Evolutionary conservation across 2,888 invertebrate species (phyloP), one percentile per base, ranked within the genome.

Genomic region (Acrobasis suavella): DNA sequence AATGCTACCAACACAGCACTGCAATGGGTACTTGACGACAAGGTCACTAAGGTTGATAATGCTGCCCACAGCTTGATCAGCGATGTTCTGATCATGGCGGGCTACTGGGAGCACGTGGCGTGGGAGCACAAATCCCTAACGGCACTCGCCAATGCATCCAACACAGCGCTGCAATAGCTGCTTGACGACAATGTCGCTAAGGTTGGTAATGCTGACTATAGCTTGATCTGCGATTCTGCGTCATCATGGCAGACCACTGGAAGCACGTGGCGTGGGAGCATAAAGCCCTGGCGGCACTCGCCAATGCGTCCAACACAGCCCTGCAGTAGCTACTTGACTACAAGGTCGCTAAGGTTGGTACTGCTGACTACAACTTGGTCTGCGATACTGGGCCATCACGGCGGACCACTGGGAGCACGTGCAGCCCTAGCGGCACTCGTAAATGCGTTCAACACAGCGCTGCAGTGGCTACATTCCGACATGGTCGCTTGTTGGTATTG

Each of bases 401-500:
- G 97, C 97, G 65, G 96, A 97, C 81, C 96, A 97, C 83, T 97
- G 97, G 97, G 97, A 97, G 88, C 95, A 96, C 80, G 96, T 97
- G 68, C 94, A 1, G 93, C 93, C 46, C 88, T 96, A 38, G 91
- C 93, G 15, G 87, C 88, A 17, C 91, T 94, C 50, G 93, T 94
- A 51, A 95, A 95, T 77, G 93, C 94, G 15, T 93, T 92, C 58
- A 93, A 93, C 67, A 94, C 93, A 46, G 93, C 93, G 46, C 83
- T 96, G 69, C 94, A 95, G 72, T 97, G 96, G 96, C 93, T 96
- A 70, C 91, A 97, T 65, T 95, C 96, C 69, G 96, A 95, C 14
- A 95, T 94, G 70, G 96, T 97, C 17, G 96, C 95, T 32, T 89
- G 93, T 92, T 67, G 62, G 56, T 22, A 22, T 5, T 22, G 22